A percentile compares a stretch with the other conserved stretches of the same genome.
Conservation (phyloP, 2,113 vertebrate species). For the Caretta caretta region DNA sequence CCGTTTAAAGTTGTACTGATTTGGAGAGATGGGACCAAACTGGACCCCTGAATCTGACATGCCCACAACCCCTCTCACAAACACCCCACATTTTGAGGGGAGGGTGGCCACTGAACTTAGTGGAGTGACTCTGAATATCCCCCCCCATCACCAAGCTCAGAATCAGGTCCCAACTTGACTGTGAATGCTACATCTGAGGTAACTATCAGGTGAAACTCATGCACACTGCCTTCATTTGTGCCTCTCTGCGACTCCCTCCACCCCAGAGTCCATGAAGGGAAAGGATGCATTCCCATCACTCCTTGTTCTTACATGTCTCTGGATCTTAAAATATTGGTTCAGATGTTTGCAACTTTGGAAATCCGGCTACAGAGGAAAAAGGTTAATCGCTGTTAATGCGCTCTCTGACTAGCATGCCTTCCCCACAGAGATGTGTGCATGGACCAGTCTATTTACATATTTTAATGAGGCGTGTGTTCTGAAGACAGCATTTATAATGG, state of each 20-base stretch:
- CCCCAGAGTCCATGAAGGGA: not conserved
- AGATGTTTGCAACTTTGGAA: conserved; percentile 3
- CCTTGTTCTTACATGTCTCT: not conserved
- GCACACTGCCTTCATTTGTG: not conserved
- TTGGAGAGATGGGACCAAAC: not conserved
- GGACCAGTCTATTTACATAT: conserved; percentile 49
- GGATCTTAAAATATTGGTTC: not conserved
- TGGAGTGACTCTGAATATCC: not conserved
- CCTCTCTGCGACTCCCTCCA: not conserved
- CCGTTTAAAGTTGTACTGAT: not conserved
- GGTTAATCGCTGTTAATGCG: conserved; percentile 19
- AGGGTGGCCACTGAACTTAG: not conserved
- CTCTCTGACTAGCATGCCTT: not conserved
- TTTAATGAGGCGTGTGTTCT: conserved; percentile 43
- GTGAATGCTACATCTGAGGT: not conserved
- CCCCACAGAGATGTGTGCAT: conserved; percentile 27
- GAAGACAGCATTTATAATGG: conserved; percentile 31
- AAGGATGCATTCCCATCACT: fast-evolving
- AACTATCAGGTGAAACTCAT: not conserved
- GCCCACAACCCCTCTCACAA: not conserved
- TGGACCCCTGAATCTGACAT: not conserved
- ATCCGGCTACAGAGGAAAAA: not conserved
- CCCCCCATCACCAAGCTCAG: not conserved
- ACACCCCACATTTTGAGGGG: not conserved
- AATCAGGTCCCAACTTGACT: not conserved